A percentile compares a stretch with the other conserved stretches of the same genome.
Conservation (phyloP, 2,888 invertebrate species). For the Perizoma affinitatum region DNA sequence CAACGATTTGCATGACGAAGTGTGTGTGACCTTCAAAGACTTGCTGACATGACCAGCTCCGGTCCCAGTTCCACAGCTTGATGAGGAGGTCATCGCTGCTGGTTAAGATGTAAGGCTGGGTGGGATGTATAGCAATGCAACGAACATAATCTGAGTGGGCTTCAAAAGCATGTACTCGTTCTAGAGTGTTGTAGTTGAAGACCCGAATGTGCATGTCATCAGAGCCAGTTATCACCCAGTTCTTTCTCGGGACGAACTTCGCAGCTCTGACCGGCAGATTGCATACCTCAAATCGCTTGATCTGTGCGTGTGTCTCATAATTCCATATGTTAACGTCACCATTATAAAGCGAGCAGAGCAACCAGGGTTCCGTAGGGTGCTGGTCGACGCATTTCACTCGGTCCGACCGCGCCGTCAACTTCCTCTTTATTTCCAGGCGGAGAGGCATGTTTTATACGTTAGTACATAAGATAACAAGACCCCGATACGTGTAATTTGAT, state of each 20-base stretch:
- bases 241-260: slow-evolving; percentile 98
- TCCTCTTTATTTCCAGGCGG: slow-evolving; percentile 98
- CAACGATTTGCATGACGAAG: slow-evolving; percentile 99
- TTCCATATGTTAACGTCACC: slow-evolving; percentile 99
- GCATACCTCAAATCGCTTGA: slow-evolving; percentile 95
- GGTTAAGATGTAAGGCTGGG: slow-evolving; percentile 97
- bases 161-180: slow-evolving; percentile 97
- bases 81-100: slow-evolving; percentile 99
- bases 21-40: slow-evolving; percentile 99
- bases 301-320: slow-evolving; percentile 96
- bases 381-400: slow-evolving; percentile 99
- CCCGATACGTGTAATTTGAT: slow-evolving; percentile 28
- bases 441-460: slow-evolving; percentile 81
- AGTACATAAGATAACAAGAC: slow-evolving; percentile 73
- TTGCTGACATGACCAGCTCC: slow-evolving; percentile 98
- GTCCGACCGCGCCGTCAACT: slow-evolving; percentile 98
- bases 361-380: slow-evolving; percentile 99
- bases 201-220: slow-evolving; percentile 98
- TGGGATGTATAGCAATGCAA: slow-evolving; percentile 98
- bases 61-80: slow-evolving; percentile 99
- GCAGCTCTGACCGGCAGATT: slow-evolving; percentile 98
- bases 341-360: slow-evolving; percentile 98
- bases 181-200: slow-evolving; percentile 99
- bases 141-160: slow-evolving; percentile 99
- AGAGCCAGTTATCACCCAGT: slow-evolving; percentile 99